Base-by-base conservation (phyloP, 1,140 invertebrate species). In the Acyrthosiphon pisum region DNA sequence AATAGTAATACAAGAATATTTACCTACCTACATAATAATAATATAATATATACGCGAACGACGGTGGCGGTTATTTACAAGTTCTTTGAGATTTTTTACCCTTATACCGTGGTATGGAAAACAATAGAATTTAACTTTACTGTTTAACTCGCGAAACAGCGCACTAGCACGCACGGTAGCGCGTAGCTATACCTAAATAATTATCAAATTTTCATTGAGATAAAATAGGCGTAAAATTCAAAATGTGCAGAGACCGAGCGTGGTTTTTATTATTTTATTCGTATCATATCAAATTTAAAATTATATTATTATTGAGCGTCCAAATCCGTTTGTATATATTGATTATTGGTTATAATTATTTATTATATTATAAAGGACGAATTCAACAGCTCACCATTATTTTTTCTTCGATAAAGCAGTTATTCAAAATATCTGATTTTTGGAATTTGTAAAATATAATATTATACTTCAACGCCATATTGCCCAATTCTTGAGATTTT, bases 71-170 rank as follows among this genome's bases (percentile, higher is more conserved):
- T 76, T 76, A n/a, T 76, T n/a, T n/a, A 76, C 60, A 14, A 76
- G 60, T 76, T n/a, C 60, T 76, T 76, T 76, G n/a, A 76, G 60
- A 76, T 76, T 18, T 30, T n/a, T n/a, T 4, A 4, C 60, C 60
- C 14, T n/a, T 53, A 76, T 18, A n/a, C 60, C 60, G 30, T 4
- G 18, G 50, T 14, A 14, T n/a, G 11, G 14, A 76, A 76, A 76
- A 76, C 30, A 76, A 76, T 76, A n/a, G 60, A n/a, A 76, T 76
- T 76, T 76, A 76, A 76, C 60, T 60, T 60, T n/a, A 76, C 30
- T 76, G 14, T 76, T 76, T 18, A 76, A 76, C 60, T 76, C n/a
- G 60, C 11, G 60, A n/a, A 9, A 18, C 6, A 18, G 2, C 22
- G 6, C 4, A 18, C 11, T n/a, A n/a, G 14, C 30, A 14, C 30